A percentile compares a stretch with the other conserved stretches of the same genome.
Evolutionary conservation across 2,888 invertebrate genomes (phyloP).

Genomic region (Laspeyria flexula): DNA sequence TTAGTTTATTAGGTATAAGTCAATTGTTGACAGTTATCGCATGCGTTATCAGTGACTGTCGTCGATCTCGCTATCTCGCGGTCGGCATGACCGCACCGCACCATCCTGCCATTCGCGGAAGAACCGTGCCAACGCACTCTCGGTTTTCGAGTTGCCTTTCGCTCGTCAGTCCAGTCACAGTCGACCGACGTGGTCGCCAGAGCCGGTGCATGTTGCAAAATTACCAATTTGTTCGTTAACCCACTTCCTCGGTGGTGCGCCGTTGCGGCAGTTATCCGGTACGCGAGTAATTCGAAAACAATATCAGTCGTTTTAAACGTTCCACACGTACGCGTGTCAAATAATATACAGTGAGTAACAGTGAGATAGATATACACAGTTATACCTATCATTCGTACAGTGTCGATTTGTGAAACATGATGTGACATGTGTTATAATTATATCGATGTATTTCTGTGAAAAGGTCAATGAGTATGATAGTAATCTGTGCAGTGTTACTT

Average conservation of each 20-base stretch:
- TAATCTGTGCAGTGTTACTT: conserved; percentile 39
- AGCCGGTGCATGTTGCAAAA: conserved; percentile 75
- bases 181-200: conserved; percentile 63
- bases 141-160: conserved; percentile 78
- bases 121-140: conserved; percentile 78
- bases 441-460: conserved; percentile 26
- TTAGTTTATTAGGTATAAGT: conserved; percentile 46
- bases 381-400: conserved; percentile 27
- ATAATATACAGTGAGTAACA: conserved; percentile 36
- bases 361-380: conserved; percentile 32
- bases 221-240: conserved; percentile 76
- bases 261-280: conserved; percentile 56
- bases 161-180: conserved; percentile 68
- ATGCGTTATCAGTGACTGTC: conserved; percentile 71
- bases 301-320: conserved; percentile 45
- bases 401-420: conserved; percentile 34
- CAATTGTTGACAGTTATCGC: conserved; percentile 65
- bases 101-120: conserved; percentile 77
- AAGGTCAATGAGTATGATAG: conserved; percentile 40
- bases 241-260: conserved; percentile 66
- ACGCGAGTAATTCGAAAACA: conserved; percentile 63
- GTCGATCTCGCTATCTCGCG: conserved; percentile 79
- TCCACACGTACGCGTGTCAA: conserved; percentile 38
- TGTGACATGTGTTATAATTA: conserved; percentile 25
- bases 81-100: conserved; percentile 64